Evolutionary conservation across 1,140 invertebrate species (phyloP).

Genomic region (Trinorchestia longiramus): DNA sequence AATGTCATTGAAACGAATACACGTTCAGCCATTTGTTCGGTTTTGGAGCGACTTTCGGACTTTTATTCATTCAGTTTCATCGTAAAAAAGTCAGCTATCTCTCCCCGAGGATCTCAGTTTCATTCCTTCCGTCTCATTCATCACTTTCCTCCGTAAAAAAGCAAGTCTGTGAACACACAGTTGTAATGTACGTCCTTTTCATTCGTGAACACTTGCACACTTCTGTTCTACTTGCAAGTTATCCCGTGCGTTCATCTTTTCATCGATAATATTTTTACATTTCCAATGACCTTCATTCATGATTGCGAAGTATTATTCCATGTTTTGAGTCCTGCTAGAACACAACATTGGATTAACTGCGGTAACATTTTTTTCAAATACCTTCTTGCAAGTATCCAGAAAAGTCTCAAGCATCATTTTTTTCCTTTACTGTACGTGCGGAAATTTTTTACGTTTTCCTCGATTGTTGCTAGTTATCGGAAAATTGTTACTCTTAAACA

Average conservation of each 20-base stretch:
- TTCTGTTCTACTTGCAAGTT: neutral
- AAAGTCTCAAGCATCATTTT: neutral
- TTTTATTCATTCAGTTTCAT: neutral
- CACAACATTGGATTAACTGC: neutral
- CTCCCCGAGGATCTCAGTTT: neutral
- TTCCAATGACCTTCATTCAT: neutral
- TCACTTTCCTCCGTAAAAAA: neutral
- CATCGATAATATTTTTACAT: neutral
- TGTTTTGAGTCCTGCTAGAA: neutral
- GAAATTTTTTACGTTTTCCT: neutral
- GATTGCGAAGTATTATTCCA: neutral
- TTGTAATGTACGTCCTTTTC: neutral
- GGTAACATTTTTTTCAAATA: too few relatives aligned
- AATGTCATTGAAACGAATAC: slow-evolving; percentile 39
- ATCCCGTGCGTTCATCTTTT: neutral
- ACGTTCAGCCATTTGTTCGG: slow-evolving; percentile 7
- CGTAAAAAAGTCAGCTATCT: neutral
- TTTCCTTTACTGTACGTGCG: neutral
- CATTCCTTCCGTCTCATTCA: neutral
- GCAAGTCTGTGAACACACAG: neutral
- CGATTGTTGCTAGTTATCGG: neutral
- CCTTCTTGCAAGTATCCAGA: neutral
- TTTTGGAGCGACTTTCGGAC: neutral
- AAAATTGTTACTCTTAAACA: neutral
- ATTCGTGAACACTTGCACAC: too few relatives aligned